Evolutionary conservation across 2,888 invertebrate genomes (phyloP).

Genomic region (Melanotus villosus): DNA sequence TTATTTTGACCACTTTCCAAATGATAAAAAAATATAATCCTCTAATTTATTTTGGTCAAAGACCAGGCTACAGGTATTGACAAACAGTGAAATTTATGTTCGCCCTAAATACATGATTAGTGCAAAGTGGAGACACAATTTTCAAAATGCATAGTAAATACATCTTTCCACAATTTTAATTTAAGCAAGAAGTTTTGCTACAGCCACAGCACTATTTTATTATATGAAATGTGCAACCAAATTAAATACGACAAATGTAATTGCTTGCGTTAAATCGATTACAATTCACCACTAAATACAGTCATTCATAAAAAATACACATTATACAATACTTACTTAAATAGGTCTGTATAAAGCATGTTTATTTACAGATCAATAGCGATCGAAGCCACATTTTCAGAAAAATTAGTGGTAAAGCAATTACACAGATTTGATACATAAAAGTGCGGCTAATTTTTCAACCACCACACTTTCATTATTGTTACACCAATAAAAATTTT

Average conservation of each 20-base stretch:
- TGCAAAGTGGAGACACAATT: slow-evolving; percentile 35
- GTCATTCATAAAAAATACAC: slow-evolving; percentile 37
- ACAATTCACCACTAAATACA: slow-evolving; percentile 28
- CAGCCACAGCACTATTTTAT: slow-evolving; percentile 41
- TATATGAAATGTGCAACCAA: slow-evolving; percentile 31
- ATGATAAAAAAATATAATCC: slow-evolving; percentile 47
- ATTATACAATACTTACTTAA: slow-evolving; percentile 31
- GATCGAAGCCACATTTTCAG: not conserved
- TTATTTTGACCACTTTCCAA: slow-evolving; percentile 42
- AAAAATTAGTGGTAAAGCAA: no score
- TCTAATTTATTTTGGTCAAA: slow-evolving; percentile 37
- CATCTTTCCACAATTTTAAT: slow-evolving; percentile 21
- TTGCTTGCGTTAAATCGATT: not conserved
- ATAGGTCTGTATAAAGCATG: slow-evolving; percentile 14
- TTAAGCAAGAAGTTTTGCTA: slow-evolving; percentile 30
- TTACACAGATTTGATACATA: no score
- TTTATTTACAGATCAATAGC: not conserved
- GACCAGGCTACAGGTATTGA: slow-evolving; percentile 40
- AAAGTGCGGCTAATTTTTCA: no score
- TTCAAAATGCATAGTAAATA: slow-evolving; percentile 26
- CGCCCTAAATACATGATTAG: slow-evolving; percentile 39
- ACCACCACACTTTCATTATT: no score
- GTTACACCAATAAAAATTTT: no score
- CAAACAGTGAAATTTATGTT: slow-evolving; percentile 41
- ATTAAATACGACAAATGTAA: slow-evolving; percentile 19